Evolutionary conservation across 92 coral and sea anemone species (phyloP).

Genomic region (Blastomussa wellsi): DNA sequence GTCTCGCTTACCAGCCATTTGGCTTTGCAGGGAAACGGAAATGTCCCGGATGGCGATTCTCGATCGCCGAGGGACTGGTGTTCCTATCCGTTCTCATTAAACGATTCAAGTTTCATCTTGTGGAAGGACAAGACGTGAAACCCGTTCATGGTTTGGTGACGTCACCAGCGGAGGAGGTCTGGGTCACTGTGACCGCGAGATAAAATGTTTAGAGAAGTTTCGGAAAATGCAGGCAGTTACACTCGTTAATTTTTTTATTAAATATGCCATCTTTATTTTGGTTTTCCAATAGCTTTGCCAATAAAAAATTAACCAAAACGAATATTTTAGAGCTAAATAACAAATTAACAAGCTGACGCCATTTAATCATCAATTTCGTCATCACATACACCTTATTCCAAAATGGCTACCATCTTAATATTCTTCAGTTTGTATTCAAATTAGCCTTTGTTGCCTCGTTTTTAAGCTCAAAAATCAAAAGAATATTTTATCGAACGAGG

Average conservation of each 20-base stretch:
- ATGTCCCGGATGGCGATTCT: constrained; percentile 95
- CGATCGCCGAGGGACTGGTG: constrained; percentile 83
- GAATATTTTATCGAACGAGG: no score
- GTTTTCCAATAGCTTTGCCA: no score
- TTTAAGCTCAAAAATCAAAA: no score
- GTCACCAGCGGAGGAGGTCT: constrained; percentile 86
- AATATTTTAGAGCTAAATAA: no score
- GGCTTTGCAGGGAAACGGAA: constrained; percentile 99
- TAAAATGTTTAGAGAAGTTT: not conserved
- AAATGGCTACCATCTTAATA: no score
- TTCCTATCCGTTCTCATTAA: constrained; percentile 81
- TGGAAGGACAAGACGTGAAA: constrained; percentile 85
- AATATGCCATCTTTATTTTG: no score
- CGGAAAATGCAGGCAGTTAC: not conserved
- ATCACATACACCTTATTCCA: no score
- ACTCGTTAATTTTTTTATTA: not conserved
- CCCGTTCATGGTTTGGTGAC: constrained; percentile 82
- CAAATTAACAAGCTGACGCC: no score
- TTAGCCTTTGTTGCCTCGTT: no score
- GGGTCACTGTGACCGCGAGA: constrained; percentile 79
- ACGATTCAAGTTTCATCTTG: constrained; percentile 84
- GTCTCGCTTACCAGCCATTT: constrained; percentile 90
- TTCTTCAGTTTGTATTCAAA: no score
- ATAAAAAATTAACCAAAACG: no score
- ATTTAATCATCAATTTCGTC: no score